These are phyloP conservation scores for Pteronura brasiliensis DNA, from an alignment of 2,113 vertebrate species.

Conservation along the genomic window DNA sequence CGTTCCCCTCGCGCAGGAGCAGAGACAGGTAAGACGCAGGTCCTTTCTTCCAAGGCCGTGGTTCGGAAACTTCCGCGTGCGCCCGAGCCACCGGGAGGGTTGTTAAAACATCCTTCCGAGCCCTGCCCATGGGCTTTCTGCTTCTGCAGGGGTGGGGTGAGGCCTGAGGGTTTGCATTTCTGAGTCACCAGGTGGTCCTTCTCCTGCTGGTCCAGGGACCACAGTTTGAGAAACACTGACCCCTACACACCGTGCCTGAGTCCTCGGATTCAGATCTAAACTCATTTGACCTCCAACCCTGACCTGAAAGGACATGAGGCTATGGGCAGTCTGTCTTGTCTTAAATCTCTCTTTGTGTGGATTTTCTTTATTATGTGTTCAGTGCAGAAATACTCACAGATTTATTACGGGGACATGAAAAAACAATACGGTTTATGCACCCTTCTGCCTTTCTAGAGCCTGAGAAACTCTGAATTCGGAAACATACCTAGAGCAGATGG, in stretches of 20 bases:
- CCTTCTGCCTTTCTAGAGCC: neutral
- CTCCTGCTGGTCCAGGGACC: neutral
- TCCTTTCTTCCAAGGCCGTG: neutral
- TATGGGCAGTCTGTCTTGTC: neutral
- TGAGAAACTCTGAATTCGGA: slow-evolving; percentile 19
- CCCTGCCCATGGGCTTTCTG: neutral
- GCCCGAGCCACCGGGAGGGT: neutral
- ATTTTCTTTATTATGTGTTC: neutral
- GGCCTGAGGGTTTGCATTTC: neutral
- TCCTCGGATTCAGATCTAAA: neutral
- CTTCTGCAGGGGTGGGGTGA: neutral
- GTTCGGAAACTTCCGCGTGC: neutral
- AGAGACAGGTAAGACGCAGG: slow-evolving; percentile 93
- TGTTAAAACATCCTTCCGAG: neutral
- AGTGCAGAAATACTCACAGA: neutral
- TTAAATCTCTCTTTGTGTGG: neutral
- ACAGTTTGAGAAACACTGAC: neutral
- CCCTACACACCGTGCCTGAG: no score
- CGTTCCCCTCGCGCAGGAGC: slow-evolving; percentile 95
- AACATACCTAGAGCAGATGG: neutral
- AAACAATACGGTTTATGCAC: neutral
- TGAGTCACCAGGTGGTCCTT: neutral
- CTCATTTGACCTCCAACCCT: neutral
- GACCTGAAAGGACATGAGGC: neutral
- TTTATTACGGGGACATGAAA: neutral